Percentiles rank a stretch among this genome's conserved stretches.
Conservation (phyloP, 2,797 vertebrate species). For the Schizothorax lantsangensis region DNA sequence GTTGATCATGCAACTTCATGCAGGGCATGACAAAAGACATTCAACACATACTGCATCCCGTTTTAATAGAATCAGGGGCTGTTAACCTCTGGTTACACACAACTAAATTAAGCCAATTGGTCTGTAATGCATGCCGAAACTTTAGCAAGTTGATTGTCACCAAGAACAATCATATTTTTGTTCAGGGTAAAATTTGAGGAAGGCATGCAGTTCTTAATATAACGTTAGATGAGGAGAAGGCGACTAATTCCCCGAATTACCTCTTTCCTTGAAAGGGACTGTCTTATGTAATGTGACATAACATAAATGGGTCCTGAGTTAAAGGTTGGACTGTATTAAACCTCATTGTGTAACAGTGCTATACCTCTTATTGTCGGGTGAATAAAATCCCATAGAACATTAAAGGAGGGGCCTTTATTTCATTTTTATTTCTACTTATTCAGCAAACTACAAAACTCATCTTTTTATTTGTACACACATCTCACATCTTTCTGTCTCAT, state of each 20-base stretch:
- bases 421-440: no score
- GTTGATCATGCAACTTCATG: conserved; percentile 34
- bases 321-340: conserved; percentile 12
- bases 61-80: conserved; percentile 15
- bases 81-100: conserved; percentile 22
- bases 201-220: conserved; percentile 2
- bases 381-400: not conserved
- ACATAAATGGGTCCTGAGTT: conserved; percentile 8
- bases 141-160: conserved; percentile 11
- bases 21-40: conserved; percentile 29
- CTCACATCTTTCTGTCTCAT: not conserved
- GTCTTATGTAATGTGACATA: conserved; percentile 25
- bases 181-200: not conserved
- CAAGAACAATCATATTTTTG: not conserved
- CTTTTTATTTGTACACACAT: not conserved
- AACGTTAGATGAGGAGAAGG: conserved; percentile 7
- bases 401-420: not conserved
- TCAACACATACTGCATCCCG: not conserved
- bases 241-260: conserved; percentile 10
- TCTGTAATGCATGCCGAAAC: not conserved
- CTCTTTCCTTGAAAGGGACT: conserved; percentile 9
- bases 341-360: not conserved
- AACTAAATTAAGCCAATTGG: conserved; percentile 14
- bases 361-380: not conserved
- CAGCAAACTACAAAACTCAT: not conserved